A percentile compares a stretch with the other conserved stretches of the same genome.
Evolutionary conservation across 2,888 invertebrate species (phyloP).

Genomic region (Synanthedon formicaeformis): DNA sequence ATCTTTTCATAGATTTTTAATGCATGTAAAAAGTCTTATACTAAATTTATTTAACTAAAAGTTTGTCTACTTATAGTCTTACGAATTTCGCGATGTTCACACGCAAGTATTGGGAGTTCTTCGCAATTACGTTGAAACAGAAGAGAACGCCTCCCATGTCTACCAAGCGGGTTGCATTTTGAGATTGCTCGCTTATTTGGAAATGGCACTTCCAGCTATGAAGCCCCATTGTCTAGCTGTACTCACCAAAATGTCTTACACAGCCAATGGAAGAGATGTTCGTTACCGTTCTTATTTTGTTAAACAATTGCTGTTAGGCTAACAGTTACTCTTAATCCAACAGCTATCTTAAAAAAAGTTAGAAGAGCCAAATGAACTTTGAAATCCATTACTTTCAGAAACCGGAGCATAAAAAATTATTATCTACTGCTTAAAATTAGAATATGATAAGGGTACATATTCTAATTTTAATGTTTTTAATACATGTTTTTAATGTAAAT

Average conservation of each 20-base stretch:
- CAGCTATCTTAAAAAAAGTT: too few relatives aligned
- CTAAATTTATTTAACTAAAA: background rate
- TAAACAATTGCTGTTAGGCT: too few relatives aligned
- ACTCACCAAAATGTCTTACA: slow-evolving; percentile 55
- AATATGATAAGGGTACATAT: too few relatives aligned
- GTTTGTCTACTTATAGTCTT: slow-evolving; percentile 27
- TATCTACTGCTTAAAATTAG: too few relatives aligned
- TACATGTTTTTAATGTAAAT: too few relatives aligned
- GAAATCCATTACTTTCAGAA: too few relatives aligned
- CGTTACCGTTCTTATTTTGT: slow-evolving; percentile 10
- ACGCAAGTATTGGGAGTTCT: slow-evolving; percentile 43
- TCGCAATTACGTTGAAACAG: slow-evolving; percentile 51
- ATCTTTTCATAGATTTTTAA: slow-evolving; percentile 5
- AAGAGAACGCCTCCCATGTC: slow-evolving; percentile 47
- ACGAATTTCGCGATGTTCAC: slow-evolving; percentile 61
- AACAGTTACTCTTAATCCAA: too few relatives aligned
- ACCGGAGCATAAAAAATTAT: too few relatives aligned
- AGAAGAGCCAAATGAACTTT: too few relatives aligned
- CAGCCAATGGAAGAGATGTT: slow-evolving; percentile 48
- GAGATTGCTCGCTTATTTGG: slow-evolving; percentile 49
- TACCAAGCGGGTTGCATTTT: slow-evolving; percentile 54
- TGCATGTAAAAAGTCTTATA: background rate
- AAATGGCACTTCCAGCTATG: slow-evolving; percentile 56
- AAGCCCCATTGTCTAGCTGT: slow-evolving; percentile 56
- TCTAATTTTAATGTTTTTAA: too few relatives aligned